Conservation (phyloP, 2,888 invertebrate genomes). For the Gandaritis pyraliata region DNA sequence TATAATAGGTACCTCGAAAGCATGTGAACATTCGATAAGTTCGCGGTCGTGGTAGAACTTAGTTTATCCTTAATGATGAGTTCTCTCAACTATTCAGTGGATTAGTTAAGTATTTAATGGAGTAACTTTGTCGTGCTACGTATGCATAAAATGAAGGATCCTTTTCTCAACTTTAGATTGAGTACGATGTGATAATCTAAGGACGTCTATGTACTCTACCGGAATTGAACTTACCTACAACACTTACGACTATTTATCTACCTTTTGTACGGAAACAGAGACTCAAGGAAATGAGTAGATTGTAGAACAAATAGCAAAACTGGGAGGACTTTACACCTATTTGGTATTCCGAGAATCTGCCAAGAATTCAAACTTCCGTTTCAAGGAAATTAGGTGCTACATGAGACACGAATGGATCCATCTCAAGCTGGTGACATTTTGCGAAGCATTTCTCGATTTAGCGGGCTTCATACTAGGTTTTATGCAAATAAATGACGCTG, state of each 20-base stretch:
- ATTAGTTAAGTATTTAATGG: constrained; percentile 39
- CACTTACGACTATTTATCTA: not conserved
- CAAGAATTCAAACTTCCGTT: constrained; percentile 43
- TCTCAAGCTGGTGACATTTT: constrained; percentile 32
- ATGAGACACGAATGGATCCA: constrained; percentile 39
- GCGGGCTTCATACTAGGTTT: constrained; percentile 11
- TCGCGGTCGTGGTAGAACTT: constrained; percentile 38
- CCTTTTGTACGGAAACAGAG: constrained; percentile 4
- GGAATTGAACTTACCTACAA: no score
- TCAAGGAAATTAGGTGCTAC: constrained; percentile 44
- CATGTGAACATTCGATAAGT: constrained; percentile 42
- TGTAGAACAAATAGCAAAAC: constrained; percentile 22
- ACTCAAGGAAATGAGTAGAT: constrained; percentile 22
- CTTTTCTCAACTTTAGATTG: not conserved
- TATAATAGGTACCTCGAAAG: constrained; percentile 26
- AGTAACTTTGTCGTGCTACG: constrained; percentile 23
- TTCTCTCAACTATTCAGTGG: constrained; percentile 40
- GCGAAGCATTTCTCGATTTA: constrained; percentile 26
- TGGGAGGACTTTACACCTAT: constrained; percentile 23
- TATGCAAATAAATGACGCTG: constrained; percentile 21
- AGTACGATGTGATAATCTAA: no score
- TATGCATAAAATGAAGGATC: constrained; percentile 14
- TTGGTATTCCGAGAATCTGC: constrained; percentile 36
- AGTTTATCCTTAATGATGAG: constrained; percentile 44
- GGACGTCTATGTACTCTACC: not conserved